phyloP scores from a whole-genome alignment of 2,113 vertebrate species.

The Tretioscincus oriximinensis region DNA sequence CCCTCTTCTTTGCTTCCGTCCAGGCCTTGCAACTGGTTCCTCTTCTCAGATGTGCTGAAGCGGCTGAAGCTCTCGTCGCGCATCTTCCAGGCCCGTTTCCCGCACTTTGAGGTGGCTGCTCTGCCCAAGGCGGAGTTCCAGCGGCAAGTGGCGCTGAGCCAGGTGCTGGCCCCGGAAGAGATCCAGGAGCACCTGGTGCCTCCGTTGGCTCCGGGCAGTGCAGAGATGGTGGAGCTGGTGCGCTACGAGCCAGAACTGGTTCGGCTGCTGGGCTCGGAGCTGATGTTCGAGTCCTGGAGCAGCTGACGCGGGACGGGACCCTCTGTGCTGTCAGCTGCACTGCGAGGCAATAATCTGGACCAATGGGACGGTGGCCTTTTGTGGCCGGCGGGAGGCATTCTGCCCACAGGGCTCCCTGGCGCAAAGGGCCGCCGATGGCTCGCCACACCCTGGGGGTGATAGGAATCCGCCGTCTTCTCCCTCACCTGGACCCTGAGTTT shows the following conservation, averaged over 20 bases:
- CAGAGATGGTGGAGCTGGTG: slow-evolving; percentile 89
- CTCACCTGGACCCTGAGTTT: accelerated
- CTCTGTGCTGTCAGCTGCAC: slow-evolving; percentile 54
- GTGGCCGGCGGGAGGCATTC: slow-evolving; percentile 65
- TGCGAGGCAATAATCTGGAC: slow-evolving; percentile 81
- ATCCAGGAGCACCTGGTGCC: slow-evolving; percentile 64
- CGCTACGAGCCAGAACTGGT: slow-evolving; percentile 90
- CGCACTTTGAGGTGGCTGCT: slow-evolving; percentile 89
- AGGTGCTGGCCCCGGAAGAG: slow-evolving; percentile 81
- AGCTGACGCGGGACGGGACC: slow-evolving; percentile 70
- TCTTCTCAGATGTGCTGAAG: slow-evolving; percentile 90
- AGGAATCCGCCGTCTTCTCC: not conserved
- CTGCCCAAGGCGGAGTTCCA: slow-evolving; percentile 83
- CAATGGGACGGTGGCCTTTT: slow-evolving; percentile 70
- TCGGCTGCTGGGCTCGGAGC: slow-evolving; percentile 86
- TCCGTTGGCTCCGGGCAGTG: slow-evolving; percentile 62
- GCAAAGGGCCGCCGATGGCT: not conserved
- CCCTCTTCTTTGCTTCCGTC: not conserved
- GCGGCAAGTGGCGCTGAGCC: slow-evolving; percentile 87
- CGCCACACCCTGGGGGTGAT: not conserved
- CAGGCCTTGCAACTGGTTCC: slow-evolving; percentile 98
- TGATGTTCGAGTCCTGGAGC: slow-evolving; percentile 77
- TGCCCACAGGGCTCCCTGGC: slow-evolving; percentile 17
- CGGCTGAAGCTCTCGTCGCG: slow-evolving; percentile 91
- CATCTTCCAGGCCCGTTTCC: slow-evolving; percentile 93